Percentiles rank a stretch among this genome's conserved stretches.
Evolutionary conservation across 2,797 vertebrate species (phyloP).

Genomic region (Lithobates pipiens): DNA sequence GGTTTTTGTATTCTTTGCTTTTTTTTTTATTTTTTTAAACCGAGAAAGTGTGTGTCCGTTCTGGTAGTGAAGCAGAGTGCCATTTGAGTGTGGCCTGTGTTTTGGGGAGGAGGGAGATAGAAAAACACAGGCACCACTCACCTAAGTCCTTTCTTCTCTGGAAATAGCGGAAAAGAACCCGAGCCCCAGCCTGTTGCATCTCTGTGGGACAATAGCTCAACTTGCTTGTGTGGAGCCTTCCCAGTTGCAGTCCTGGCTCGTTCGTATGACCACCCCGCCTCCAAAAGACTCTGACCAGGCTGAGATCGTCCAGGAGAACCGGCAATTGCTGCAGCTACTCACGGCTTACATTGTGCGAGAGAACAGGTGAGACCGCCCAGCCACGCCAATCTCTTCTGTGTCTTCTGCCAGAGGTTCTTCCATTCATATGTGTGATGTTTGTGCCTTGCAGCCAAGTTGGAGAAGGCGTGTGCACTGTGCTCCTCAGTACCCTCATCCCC

Average conservation of each 20-base stretch:
- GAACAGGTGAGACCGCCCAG: conserved; percentile 78
- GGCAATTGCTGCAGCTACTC: conserved; percentile 93
- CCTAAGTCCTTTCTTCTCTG: background rate
- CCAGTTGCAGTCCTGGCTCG: conserved; percentile 93
- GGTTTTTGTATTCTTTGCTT: no score
- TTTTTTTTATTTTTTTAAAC: no score
- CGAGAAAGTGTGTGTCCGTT: no score
- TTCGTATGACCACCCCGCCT: conserved; percentile 92
- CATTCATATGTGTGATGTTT: background rate
- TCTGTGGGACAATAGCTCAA: conserved; percentile 95
- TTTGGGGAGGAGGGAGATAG: no score
- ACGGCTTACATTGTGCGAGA: conserved; percentile 96
- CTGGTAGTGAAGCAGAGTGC: no score
- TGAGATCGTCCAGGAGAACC: conserved; percentile 94
- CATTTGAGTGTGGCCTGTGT: no score
- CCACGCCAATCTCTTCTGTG: background rate
- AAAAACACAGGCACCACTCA: no score
- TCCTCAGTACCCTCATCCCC: conserved; percentile 94
- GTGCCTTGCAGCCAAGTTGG: conserved; percentile 89
- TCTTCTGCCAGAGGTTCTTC: background rate
- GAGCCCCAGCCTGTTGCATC: conserved; percentile 90
- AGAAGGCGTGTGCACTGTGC: conserved; percentile 96
- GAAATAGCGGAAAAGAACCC: conserved; percentile 94
- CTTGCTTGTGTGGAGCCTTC: conserved; percentile 92
- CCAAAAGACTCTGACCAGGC: conserved; percentile 95